A percentile compares a stretch with the other conserved stretches of the same genome.
Evolutionary conservation across 2,888 invertebrate species (phyloP).

Genomic region (Melinopterus prodromus): DNA sequence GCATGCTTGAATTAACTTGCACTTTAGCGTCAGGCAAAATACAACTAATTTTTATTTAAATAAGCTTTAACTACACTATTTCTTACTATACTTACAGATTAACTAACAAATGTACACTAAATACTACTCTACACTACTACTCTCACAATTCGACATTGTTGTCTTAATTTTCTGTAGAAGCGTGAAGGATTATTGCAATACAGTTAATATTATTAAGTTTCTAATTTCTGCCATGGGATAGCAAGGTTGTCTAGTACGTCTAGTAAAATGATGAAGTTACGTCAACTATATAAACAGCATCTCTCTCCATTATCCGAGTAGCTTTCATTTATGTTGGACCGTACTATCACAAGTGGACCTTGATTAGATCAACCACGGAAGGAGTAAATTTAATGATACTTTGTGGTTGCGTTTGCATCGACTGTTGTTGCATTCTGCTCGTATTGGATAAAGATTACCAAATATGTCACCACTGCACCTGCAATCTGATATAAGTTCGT

Average conservation of each 20-base stretch:
- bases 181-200: background rate
- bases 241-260: background rate
- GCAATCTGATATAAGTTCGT: slow-evolving; percentile 53
- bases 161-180: background rate
- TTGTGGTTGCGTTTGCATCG: slow-evolving; percentile 5
- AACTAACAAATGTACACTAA: background rate
- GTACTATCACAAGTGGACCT: background rate
- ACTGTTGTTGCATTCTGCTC: slow-evolving; percentile 45
- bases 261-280: background rate
- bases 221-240: background rate
- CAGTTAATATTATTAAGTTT: background rate
- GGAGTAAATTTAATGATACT: background rate
- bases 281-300: background rate
- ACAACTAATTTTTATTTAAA: background rate
- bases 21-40: background rate
- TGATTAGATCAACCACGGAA: background rate
- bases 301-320: background rate
- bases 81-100: background rate
- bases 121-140: background rate
- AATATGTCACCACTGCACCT: slow-evolving; percentile 60
- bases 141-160: background rate
- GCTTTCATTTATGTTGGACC: background rate
- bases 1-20: background rate
- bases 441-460: slow-evolving; percentile 61
- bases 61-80: background rate